Base-by-base conservation (phyloP, 2,888 invertebrate species). In the Diarsia rubi region DNA sequence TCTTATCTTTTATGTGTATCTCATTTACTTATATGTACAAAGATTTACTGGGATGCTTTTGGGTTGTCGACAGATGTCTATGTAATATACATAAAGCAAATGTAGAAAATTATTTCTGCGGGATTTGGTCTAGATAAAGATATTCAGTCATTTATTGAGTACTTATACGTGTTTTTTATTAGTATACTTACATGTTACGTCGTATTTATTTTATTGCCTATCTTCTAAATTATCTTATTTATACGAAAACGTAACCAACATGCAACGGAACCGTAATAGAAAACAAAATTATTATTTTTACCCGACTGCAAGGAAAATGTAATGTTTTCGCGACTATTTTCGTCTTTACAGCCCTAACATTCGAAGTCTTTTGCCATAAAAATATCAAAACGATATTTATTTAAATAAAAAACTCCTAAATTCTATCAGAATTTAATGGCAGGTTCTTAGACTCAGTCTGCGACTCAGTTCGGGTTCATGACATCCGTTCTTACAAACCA, bases 1-100 rank as follows among this genome's bases (percentile, higher is more conserved):
- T 83, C 71, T 85, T 86, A 90, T 91, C 82, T 91, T 92, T 92
- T 91, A 92, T 92, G 89, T 86, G 89, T 91, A 90, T 90, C 88
- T 89, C 89, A 89, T 91, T 89, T 89, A 87, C 81, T 82, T 87
- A 88, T 81, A 69, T 62, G 45, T 69, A 64, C 24, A 75, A 76
- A 75, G 70, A 69, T 72, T 47, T 62, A 49, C 66, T 49, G 47
- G 64, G 73, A 52, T 73, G 62, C 63, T 63, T 47, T 49, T 52
- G 14, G 57, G 49, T 47, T 60, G 49, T 60, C 52, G 37, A 49
- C 62, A 31, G 47, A 64, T 63, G 44, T 47, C 31, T 37, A 27
- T 69, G n/a, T 62, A n/a, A 54, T 47, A 47, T 47, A 59, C 6
- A 63, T 66, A 66, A 69, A 73, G 3, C 45, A 27, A 82, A 65